Conservation (phyloP, 2,888 invertebrate genomes). For the Bibio marci region DNA sequence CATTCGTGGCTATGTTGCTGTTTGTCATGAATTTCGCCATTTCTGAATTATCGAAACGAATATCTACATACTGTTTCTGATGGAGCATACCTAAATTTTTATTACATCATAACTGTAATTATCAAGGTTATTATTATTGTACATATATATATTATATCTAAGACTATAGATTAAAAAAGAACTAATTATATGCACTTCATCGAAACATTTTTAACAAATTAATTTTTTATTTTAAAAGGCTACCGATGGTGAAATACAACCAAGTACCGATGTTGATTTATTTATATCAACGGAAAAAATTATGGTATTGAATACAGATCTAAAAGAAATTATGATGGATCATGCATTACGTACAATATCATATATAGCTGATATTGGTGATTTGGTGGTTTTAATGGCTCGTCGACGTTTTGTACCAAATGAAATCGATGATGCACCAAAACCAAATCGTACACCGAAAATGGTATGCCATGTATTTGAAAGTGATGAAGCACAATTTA, state of each 20-base stretch:
- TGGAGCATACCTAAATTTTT: too few species aligned
- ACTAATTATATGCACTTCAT: too few species aligned
- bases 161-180: too few species aligned
- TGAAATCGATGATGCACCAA: conserved; percentile 50
- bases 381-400: conserved; percentile 96
- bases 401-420: conserved; percentile 81
- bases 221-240: too few species aligned
- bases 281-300: conserved; percentile 99
- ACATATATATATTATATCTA: too few species aligned
- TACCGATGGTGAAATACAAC: conserved; percentile 94
- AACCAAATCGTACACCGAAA: conserved; percentile 77
- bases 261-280: conserved; percentile 95
- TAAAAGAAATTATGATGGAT: conserved; percentile 99
- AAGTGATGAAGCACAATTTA: conserved; percentile 98
- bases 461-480: conserved; percentile 99
- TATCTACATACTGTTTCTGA: too few species aligned
- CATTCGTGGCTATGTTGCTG: too few species aligned
- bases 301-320: conserved; percentile 97
- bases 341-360: conserved; percentile 96
- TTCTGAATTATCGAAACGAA: too few species aligned
- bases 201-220: too few species aligned
- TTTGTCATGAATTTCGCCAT: too few species aligned
- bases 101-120: too few species aligned
- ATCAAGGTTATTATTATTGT: too few species aligned
- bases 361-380: conserved; percentile 98